A percentile compares a stretch with the other conserved stretches of the same genome.
Conservation (phyloP, 2,888 invertebrate species). For the Labia minor region DNA sequence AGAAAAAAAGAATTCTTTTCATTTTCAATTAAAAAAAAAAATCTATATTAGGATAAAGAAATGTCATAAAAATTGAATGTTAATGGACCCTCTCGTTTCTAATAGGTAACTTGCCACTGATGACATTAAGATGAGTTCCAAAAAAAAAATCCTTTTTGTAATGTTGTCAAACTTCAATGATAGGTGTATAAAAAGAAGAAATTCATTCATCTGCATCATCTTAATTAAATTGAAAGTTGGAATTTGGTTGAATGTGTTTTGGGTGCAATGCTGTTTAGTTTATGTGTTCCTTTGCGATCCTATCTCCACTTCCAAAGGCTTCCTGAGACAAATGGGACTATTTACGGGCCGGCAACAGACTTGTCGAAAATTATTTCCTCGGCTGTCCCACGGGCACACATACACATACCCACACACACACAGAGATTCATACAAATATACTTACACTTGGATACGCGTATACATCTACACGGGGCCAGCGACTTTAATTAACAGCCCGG, state of each 20-base stretch:
- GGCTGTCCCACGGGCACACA: neutral
- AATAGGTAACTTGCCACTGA: too few relatives aligned
- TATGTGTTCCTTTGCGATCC: neutral
- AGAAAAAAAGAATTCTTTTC: too few relatives aligned
- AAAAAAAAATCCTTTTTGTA: too few relatives aligned
- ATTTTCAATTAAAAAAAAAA: too few relatives aligned
- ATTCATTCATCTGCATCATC: too few relatives aligned
- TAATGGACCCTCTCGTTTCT: too few relatives aligned
- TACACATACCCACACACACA: neutral
- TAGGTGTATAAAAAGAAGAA: too few relatives aligned
- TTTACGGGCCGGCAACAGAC: slow-evolving; percentile 6
- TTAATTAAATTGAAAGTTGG: too few relatives aligned
- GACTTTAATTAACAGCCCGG: slow-evolving; percentile 13
- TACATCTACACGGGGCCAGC: neutral
- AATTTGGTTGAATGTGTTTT: neutral
- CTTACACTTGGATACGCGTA: neutral
- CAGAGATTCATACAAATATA: neutral
- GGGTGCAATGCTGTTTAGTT: slow-evolving; percentile 2
- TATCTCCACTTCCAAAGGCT: slow-evolving; percentile 8
- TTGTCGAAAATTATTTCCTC: slow-evolving; percentile 13
- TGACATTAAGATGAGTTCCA: too few relatives aligned
- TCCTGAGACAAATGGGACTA: slow-evolving; percentile 4
- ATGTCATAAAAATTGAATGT: too few relatives aligned
- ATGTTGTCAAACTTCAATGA: too few relatives aligned
- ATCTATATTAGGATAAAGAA: too few relatives aligned